These are phyloP conservation scores for Drosophila chauvacae DNA, from an alignment of 1,140 invertebrate genomes.

Conservation along the genomic window DNA sequence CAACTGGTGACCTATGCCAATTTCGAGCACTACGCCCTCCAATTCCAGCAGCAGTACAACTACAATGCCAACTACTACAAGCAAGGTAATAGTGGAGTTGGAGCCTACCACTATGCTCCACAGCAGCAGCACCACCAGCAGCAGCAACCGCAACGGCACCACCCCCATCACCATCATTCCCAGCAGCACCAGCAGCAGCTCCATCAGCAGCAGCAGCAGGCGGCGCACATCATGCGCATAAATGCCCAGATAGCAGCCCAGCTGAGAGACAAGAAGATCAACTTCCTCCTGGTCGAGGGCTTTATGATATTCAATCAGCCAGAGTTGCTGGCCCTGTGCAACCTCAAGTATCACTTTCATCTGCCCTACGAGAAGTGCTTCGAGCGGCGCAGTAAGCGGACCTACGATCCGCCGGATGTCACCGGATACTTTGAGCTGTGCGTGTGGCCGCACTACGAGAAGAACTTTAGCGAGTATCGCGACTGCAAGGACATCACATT, in stretches of 20 bases:
- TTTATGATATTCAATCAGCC: conserved; percentile 91
- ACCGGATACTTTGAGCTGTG: conserved; percentile 91
- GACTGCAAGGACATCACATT: conserved; percentile 81
- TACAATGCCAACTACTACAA: conserved; percentile 55
- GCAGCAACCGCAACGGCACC: conserved; percentile 36
- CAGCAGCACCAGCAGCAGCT: conserved; percentile 31
- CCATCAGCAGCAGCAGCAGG: conserved; percentile 52
- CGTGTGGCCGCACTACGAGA: conserved; percentile 90
- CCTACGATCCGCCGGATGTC: conserved; percentile 91
- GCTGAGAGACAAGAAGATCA: conserved; percentile 82
- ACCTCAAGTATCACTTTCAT: conserved; percentile 90
- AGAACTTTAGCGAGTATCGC: conserved; percentile 76
- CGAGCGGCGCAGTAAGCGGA: conserved; percentile 86
- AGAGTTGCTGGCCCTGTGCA: conserved; percentile 87
- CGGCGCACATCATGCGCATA: conserved; percentile 61
- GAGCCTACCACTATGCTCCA: conserved; percentile 31
- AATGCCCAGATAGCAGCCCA: conserved; percentile 69
- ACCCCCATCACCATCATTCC: conserved; percentile 49
- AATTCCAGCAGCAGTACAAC: conserved; percentile 70
- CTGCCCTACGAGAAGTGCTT: conserved; percentile 88
- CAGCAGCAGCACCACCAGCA: conserved; percentile 24
- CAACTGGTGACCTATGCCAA: conserved; percentile 52
- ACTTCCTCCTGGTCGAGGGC: conserved; percentile 90
- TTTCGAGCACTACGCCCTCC: conserved; percentile 74
- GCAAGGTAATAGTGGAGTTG: conserved; percentile 15